Base-by-base conservation (phyloP, 2,113 vertebrate genomes). In the Amia ocellicauda region DNA sequence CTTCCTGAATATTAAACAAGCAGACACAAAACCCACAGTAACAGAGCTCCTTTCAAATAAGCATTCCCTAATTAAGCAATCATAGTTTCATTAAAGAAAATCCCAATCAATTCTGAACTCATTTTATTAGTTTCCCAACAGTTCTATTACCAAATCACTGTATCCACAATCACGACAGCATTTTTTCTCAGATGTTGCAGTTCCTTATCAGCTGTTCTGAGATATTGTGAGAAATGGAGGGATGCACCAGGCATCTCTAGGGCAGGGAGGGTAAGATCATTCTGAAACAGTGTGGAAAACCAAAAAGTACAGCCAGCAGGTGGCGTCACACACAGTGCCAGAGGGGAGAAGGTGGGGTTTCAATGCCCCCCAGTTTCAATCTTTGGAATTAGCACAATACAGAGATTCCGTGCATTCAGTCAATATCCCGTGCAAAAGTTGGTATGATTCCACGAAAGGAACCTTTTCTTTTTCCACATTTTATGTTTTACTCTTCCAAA, bases 21-120 rank as follows among this genome's bases (percentile, higher is more conserved):
- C 69, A 57, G 69, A 66, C 68, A 74, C 70, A 68, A 77, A n/a
- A 73, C 58, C 73, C 17, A 64, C 67, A 78, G 74, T 20, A 47
- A 17, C 68, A 64, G 62, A 55, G 64, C 23, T 67, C 49, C 60
- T 45, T 63, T 64, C 57, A 66, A 54, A 63, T 47, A 51, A 36
- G 54, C 42, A 71, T 45, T 54, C 67, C 26, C 68, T 75, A 85
- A 82, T 82, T 80, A 80, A 66, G 69, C 42, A 62, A 83, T 77
- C 60, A 67, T 74, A 69, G 66, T 79, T 75, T 76, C 76, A 78
- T 74, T 82, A 78, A 78, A 84, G 62, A 74, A 70, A 79, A 80
- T 80, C 74, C 62, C 69, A 81, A 74, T 77, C 70, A 78, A 69
- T 62, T 70, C 60, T 36, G 50, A 72, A 67, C 64, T 69, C 67